These are phyloP conservation scores for Sinella curviseta DNA, from an alignment of 1,140 invertebrate species.

Conservation along the genomic window DNA sequence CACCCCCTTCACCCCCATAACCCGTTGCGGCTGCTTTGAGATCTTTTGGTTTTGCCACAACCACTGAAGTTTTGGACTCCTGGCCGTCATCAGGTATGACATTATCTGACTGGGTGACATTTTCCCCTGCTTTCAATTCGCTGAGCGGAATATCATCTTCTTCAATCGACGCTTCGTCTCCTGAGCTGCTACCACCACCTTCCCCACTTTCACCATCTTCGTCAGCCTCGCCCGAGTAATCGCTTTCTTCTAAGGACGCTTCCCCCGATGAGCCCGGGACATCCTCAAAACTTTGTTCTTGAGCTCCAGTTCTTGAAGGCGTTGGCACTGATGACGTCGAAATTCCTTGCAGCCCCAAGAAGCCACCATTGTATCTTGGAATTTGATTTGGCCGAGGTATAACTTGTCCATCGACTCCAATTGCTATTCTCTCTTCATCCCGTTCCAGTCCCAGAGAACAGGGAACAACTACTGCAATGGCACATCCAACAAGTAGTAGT, in stretches of 20 bases:
- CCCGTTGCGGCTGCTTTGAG: constrained; percentile 15
- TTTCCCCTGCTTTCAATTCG: neutral
- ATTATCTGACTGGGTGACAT: neutral
- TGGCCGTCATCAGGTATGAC: neutral
- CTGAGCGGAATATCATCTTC: constrained; percentile 8
- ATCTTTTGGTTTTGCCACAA: neutral
- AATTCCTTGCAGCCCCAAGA: neutral
- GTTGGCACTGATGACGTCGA: neutral
- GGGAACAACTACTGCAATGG: too few relatives aligned
- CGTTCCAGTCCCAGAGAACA: too few relatives aligned
- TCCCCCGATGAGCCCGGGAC: neutral
- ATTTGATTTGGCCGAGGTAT: too few relatives aligned
- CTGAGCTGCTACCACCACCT: too few relatives aligned
- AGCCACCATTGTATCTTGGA: neutral
- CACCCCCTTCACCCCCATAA: neutral
- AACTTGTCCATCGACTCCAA: neutral
- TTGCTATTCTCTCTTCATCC: neutral
- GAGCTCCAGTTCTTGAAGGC: neutral
- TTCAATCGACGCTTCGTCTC: neutral
- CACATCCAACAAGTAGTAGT: neutral
- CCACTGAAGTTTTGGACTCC: neutral
- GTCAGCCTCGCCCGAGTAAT: neutral
- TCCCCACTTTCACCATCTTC: neutral
- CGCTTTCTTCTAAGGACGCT: neutral
- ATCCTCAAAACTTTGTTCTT: constrained; percentile 1